Base-by-base conservation (phyloP, 1,140 invertebrate genomes). In the Panagrolaimus sp. region DNA sequence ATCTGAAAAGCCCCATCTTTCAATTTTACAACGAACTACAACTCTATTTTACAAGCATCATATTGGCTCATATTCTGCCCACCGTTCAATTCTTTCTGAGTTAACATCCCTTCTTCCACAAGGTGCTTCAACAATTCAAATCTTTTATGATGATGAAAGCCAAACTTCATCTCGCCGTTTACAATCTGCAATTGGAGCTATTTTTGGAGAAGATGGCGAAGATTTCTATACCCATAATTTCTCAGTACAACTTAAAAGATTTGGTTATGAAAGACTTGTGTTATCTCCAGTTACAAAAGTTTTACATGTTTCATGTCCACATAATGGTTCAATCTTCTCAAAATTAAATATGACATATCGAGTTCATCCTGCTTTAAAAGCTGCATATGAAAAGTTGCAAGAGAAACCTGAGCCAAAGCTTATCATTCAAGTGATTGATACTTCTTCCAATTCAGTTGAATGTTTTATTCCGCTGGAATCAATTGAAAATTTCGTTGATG, bases 161-260 rank as follows among this genome's bases (percentile, higher is more conserved):
- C 14, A 25, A 20, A 27, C 20, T 11, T 3, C 20, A 3, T 3
- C 51, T 5, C 14, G 9, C 13, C 51, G 51, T 27, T 16, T 57
- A 11, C 51, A 57, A 57, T 57, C 51, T 11, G 51, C 51, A 9
- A 25, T 25, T 16, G 51, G 51, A 5, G n/a, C 14, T 27, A 57
- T 57, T 20, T 57, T 57, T 27, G 51, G 51, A 20, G 51, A 57
- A 27, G 51, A 57, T 27, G 51, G 51, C 11, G 51, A 57, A 57
- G 51, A 57, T 27, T 57, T 57, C n/a, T 57, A 57, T 27, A 57
- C 51, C n/a, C 51, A 57, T 11, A 57, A 57, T 27, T 57, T 57
- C 20, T 20, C 27, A 11, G 5, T 27, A 11, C 51, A 57, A 57
- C 27, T 57, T 11, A 57, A 57, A 16, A 14, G 51, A 8, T 57